Evolutionary conservation across 2,113 vertebrate species (phyloP).

Genomic region (Myotis lucifugus): DNA sequence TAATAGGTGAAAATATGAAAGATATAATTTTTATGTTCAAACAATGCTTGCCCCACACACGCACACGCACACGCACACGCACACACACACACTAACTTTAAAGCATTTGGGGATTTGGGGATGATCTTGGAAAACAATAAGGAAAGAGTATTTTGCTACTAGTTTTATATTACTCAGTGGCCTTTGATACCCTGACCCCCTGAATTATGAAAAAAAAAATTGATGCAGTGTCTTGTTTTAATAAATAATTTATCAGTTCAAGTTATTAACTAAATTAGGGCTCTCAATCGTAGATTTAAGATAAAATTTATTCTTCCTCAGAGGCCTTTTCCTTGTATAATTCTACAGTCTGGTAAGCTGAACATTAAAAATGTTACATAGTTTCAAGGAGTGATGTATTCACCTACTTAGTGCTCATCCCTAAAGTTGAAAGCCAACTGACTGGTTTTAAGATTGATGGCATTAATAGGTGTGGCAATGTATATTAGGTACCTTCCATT

Average conservation of each 20-base stretch:
- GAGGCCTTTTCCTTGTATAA: neutral
- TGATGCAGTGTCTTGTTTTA: constrained; percentile 66
- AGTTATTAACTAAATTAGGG: constrained; percentile 60
- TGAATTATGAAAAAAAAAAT: constrained; percentile 80
- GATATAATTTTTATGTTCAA: neutral
- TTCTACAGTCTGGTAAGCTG: constrained; percentile 28
- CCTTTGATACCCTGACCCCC: constrained; percentile 62
- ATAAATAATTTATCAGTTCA: constrained; percentile 71
- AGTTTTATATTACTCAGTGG: constrained; percentile 66
- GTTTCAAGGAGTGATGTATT: constrained; percentile 53
- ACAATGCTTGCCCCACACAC: too few relatives aligned
- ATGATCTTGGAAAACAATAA: constrained; percentile 58
- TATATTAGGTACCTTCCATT: constrained; percentile 24
- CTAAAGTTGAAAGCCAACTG: constrained; percentile 62
- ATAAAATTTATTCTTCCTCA: constrained; percentile 46
- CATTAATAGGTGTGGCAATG: neutral
- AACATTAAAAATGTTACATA: constrained; percentile 29
- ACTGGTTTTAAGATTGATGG: constrained; percentile 69
- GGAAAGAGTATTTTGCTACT: constrained; percentile 74
- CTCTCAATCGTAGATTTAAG: constrained; percentile 32
- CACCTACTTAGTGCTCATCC: constrained; percentile 52
- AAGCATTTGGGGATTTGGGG: constrained; percentile 27
- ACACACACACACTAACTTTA: neutral
- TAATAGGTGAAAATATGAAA: constrained; percentile 38
- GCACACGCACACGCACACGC: too few relatives aligned